Percentiles rank a stretch among this genome's conserved stretches.
phyloP scores from a whole-genome alignment of 2,888 invertebrate species.

The Cataglyphis albicans region DNA sequence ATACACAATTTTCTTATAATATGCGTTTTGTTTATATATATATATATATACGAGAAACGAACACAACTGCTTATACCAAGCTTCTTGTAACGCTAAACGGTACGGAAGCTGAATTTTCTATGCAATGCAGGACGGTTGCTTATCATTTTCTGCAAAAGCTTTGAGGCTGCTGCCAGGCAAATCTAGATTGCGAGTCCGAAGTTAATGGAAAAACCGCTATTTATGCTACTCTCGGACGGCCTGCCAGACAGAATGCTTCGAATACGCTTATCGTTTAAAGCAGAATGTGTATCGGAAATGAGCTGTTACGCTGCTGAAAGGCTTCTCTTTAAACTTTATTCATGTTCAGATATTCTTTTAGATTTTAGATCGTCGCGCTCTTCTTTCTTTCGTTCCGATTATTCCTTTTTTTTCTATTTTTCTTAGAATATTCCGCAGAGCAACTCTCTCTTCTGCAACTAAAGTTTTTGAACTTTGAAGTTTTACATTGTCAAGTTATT shows the following conservation, averaged over 20 bases:
- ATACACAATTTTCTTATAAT: slow-evolving; percentile 9
- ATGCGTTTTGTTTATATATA: slow-evolving; percentile 26
- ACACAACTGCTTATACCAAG: slow-evolving; percentile 21
- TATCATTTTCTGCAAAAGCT: slow-evolving; percentile 42
- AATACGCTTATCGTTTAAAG: slow-evolving; percentile 25
- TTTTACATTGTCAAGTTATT: neutral
- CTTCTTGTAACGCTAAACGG: slow-evolving; percentile 34
- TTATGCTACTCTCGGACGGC: slow-evolving; percentile 10
- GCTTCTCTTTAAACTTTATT: slow-evolving; percentile 37
- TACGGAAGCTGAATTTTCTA: slow-evolving; percentile 39
- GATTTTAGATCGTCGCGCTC: slow-evolving; percentile 9
- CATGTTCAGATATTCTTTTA: slow-evolving; percentile 40
- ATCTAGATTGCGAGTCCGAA: slow-evolving; percentile 41
- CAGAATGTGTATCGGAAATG: slow-evolving; percentile 48
- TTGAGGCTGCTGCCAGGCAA: slow-evolving; percentile 17
- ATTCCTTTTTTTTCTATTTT: slow-evolving; percentile 10
- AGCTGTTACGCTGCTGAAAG: slow-evolving; percentile 47
- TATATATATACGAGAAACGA: neutral
- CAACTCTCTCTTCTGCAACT: neutral
- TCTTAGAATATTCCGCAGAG: neutral
- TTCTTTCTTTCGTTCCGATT: neutral
- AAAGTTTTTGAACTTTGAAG: slow-evolving; percentile 19
- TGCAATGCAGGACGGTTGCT: slow-evolving; percentile 24
- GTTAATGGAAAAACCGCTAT: slow-evolving; percentile 52
- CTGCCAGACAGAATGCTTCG: slow-evolving; percentile 15